phyloP scores from a whole-genome alignment of 1,140 invertebrate species.

The Aphidius gifuensis region DNA sequence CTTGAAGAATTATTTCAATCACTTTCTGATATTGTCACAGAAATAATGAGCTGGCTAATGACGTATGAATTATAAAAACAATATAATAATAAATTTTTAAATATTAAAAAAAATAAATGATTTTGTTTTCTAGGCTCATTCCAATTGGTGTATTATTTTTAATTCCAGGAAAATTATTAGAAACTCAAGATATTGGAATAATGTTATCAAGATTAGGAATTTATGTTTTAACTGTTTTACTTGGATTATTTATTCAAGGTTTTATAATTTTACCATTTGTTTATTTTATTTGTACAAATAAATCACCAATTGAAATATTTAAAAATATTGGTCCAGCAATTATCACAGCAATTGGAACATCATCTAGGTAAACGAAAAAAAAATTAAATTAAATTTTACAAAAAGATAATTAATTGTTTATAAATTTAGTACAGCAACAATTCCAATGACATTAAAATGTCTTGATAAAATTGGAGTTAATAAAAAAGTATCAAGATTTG shows the following conservation, averaged over 20 bases:
- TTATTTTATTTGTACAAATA: constrained; percentile 61
- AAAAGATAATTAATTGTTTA: no score
- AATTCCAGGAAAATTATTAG: constrained; percentile 70
- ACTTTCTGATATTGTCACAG: constrained; percentile 58
- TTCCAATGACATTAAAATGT: constrained; percentile 71
- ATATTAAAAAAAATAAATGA: constrained; percentile 24
- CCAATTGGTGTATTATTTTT: constrained; percentile 75
- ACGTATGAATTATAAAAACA: no score
- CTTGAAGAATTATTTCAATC: constrained; percentile 55
- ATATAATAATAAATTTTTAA: constrained; percentile 5
- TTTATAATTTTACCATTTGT: constrained; percentile 63
- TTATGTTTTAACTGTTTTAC: constrained; percentile 65
- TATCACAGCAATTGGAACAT: constrained; percentile 68
- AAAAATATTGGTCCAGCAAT: constrained; percentile 61
- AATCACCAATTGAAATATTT: constrained; percentile 64
- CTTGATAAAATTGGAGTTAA: constrained; percentile 65
- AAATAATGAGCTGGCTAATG: constrained; percentile 59
- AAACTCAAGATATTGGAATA: constrained; percentile 64
- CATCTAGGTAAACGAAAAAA: constrained; percentile 58
- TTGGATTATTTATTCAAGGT: constrained; percentile 64
- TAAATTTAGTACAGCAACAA: constrained; percentile 63
- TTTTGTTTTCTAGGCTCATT: constrained; percentile 57
- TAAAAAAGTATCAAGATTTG: constrained; percentile 62
- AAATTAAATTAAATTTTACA: no score
- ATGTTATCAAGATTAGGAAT: constrained; percentile 65